phyloP scores from a whole-genome alignment of 2,113 vertebrate species.

The Ophthalmolycus amberensis region DNA sequence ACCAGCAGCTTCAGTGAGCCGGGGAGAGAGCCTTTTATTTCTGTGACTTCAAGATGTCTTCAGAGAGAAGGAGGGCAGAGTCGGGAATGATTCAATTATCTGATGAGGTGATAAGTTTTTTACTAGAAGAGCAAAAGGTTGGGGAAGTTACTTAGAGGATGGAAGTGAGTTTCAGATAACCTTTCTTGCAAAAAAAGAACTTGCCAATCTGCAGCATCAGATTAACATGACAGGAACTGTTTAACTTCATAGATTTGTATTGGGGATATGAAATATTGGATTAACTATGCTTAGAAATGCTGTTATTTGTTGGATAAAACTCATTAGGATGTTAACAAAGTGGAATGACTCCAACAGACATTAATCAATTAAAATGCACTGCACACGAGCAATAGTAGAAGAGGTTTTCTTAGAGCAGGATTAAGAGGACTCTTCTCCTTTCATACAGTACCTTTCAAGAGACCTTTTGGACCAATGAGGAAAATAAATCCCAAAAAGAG shows the following conservation, averaged over 20 bases:
- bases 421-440: constrained; percentile 49
- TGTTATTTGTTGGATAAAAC: neutral
- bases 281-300: neutral
- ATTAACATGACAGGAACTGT: constrained; percentile 3
- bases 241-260: neutral
- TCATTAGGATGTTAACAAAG: neutral
- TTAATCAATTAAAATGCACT: constrained; percentile 65
- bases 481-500: constrained; percentile 74
- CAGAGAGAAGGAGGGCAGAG: constrained; percentile 22
- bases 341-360: constrained; percentile 8
- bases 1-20: constrained; percentile 13
- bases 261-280: neutral
- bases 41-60: constrained; percentile 32
- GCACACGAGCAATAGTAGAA: constrained; percentile 32
- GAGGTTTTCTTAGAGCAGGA: constrained; percentile 2
- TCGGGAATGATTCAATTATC: constrained; percentile 44
- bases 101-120: constrained; percentile 33
- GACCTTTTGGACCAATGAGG: constrained; percentile 83
- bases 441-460: constrained; percentile 84
- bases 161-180: constrained; percentile 17
- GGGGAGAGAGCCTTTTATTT: constrained; percentile 25
- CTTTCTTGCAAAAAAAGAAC: constrained; percentile 3
- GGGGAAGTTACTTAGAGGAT: neutral
- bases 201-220: neutral
- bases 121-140: constrained; percentile 11